Conservation (phyloP, 2,888 invertebrate genomes). For the Steromphala cineraria region DNA sequence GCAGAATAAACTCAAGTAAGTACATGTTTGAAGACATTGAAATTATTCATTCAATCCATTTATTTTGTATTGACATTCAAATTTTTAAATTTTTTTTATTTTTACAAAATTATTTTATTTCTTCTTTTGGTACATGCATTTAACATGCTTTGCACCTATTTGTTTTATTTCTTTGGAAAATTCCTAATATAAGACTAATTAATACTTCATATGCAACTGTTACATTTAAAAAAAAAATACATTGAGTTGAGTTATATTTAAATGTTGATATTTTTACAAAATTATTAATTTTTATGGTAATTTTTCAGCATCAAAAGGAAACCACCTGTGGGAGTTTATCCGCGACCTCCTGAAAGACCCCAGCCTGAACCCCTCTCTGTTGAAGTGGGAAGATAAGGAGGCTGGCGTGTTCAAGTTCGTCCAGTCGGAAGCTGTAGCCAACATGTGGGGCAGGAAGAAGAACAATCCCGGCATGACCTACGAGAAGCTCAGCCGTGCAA, state of each 20-base stretch:
- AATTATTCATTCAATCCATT: neutral
- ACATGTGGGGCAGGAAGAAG: constrained; percentile 90
- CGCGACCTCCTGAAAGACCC: constrained; percentile 86
- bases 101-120: too few relatives aligned
- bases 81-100: neutral
- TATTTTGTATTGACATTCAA: neutral
- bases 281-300: neutral
- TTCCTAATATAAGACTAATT: too few relatives aligned
- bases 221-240: too few relatives aligned
- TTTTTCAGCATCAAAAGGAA: constrained; percentile 41
- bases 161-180: too few relatives aligned
- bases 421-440: constrained; percentile 89
- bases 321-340: constrained; percentile 88
- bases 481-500: constrained; percentile 92
- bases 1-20: neutral
- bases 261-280: too few relatives aligned
- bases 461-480: constrained; percentile 93
- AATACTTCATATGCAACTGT: too few relatives aligned
- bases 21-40: neutral
- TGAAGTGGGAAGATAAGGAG: constrained; percentile 91
- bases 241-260: too few relatives aligned
- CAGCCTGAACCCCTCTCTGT: constrained; percentile 86
- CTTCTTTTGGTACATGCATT: too few relatives aligned
- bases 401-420: constrained; percentile 92
- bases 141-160: too few relatives aligned